Base-by-base conservation (phyloP, 1,140 invertebrate species). In the Microplitis demolitor region DNA sequence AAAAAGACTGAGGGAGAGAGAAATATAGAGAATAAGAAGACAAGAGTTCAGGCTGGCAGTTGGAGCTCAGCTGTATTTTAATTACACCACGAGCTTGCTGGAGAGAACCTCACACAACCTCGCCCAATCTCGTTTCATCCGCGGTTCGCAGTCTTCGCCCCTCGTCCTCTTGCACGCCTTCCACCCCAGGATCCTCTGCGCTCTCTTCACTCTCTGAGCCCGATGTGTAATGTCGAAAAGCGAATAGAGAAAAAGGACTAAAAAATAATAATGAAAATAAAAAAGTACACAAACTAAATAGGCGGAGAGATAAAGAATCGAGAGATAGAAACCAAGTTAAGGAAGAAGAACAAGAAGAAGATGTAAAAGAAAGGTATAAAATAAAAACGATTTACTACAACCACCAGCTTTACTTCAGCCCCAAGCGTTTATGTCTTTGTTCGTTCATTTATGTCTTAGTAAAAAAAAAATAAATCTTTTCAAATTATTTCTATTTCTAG, bases 11-110 rank as follows among this genome's bases (percentile, higher is more conserved):
- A 45, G 8, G 60, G 45, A 67, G 50, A 54, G 69, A 16, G 35
- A 56, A 70, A 73, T 39, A 74, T 50, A 62, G 66, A 74, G 37
- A 64, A 14, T 24, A 24, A 24, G 24, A 24, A 24, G 24, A 24
- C 24, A n/a, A 66, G 31, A 39, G 60, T 67, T 71, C 67, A 78
- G 76, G 76, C 73, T 14, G 72, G 75, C 79, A 80, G 80, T 81
- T 81, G 83, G 82, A 82, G 82, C 76, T 84, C 80, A 82, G 80
- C 83, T 84, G 84, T 86, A 85, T 87, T 86, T 86, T 85, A 85
- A 85, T 85, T 84, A 84, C 82, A 84, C 24, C 78, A 81, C 79
- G 67, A 81, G 73, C 62, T 53, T 63, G 67, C 69, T 69, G 76
- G 74, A 78, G 79, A 62, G 66, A 81, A 76, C 74, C 79, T 83